Conservation (phyloP, 1,140 invertebrate species). For the Phocides pigmalion region DNA sequence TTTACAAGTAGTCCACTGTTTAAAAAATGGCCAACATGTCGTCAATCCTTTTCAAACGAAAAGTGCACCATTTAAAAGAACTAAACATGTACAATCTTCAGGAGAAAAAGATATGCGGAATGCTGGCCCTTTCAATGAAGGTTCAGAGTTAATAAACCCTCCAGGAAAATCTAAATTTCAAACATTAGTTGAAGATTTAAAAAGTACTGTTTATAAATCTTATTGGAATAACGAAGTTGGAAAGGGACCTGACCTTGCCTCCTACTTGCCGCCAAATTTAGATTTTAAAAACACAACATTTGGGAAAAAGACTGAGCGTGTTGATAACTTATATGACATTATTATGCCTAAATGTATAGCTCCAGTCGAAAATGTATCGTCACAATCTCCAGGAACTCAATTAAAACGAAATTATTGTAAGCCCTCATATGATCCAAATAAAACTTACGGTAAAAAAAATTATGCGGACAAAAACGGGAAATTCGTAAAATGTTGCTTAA, state of each 20-base stretch:
- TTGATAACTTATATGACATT: no score
- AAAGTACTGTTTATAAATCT: background rate
- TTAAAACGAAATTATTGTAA: no score
- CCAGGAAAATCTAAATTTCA: background rate
- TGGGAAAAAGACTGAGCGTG: no score
- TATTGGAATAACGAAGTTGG: background rate
- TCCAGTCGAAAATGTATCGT: no score
- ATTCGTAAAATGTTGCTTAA: conserved; percentile 72
- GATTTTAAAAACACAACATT: no score
- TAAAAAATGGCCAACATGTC: background rate
- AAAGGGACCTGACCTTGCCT: no score
- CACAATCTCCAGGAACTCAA: no score
- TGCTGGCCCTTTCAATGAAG: background rate
- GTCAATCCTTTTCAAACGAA: background rate
- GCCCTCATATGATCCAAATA: conserved; percentile 27
- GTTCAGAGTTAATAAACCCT: background rate
- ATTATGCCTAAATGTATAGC: no score
- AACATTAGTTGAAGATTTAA: background rate
- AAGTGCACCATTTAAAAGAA: background rate
- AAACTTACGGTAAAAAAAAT: conserved; percentile 72
- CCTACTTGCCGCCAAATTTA: no score
- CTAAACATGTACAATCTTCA: background rate
- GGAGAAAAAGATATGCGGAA: background rate
- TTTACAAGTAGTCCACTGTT: background rate
- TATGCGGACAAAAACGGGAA: conserved; percentile 54